phyloP scores from a whole-genome alignment of 2,888 invertebrate genomes.

The Plagodis dolabraria region DNA sequence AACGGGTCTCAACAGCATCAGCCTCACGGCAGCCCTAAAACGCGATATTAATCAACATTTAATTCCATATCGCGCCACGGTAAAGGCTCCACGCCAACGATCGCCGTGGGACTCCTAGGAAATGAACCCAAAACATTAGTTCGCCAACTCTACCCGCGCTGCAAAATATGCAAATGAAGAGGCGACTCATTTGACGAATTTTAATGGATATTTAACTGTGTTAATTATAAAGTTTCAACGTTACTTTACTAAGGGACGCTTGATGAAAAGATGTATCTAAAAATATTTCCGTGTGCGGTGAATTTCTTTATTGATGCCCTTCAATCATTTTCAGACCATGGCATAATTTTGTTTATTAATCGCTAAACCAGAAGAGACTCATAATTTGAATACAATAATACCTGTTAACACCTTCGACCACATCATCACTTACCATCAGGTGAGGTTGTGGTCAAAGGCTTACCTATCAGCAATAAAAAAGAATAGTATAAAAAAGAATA shows the following conservation, averaged over 20 bases:
- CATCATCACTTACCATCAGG: no score
- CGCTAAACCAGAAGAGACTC: no score
- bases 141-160: slow-evolving; percentile 60
- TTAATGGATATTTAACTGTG: slow-evolving; percentile 80
- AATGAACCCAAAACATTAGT: slow-evolving; percentile 70
- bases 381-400: no score
- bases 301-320: no score
- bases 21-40: slow-evolving; percentile 59
- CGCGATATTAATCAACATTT: slow-evolving; percentile 79
- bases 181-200: slow-evolving; percentile 79
- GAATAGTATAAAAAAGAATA: no score
- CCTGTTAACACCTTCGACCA: no score
- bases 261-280: slow-evolving; percentile 49
- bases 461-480: no score
- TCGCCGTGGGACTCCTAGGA: slow-evolving; percentile 69
- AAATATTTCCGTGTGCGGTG: no score
- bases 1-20: slow-evolving; percentile 54
- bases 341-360: no score
- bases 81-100: slow-evolving; percentile 62
- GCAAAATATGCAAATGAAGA: slow-evolving; percentile 79
- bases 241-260: slow-evolving; percentile 53
- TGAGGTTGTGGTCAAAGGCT: no score
- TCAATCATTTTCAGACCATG: no score
- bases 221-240: slow-evolving; percentile 74
- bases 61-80: slow-evolving; percentile 68